phyloP scores from a whole-genome alignment of 2,113 vertebrate genomes.

The Cyanoramphus novaezelandiae region DNA sequence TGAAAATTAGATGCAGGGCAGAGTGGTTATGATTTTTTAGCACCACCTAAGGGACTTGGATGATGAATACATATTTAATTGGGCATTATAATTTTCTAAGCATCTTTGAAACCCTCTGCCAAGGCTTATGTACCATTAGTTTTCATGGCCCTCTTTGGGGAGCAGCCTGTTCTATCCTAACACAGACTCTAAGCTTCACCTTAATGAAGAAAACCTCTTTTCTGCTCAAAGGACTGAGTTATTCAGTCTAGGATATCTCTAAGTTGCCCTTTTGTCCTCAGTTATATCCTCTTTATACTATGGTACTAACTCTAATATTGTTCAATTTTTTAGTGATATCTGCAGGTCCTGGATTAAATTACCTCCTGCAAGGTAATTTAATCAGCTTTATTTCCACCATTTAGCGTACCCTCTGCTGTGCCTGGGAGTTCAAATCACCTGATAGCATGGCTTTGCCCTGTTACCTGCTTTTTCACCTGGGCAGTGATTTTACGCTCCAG shows the following conservation, averaged over 20 bases:
- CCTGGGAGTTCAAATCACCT: not conserved
- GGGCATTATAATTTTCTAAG: not conserved
- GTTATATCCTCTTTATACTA: not conserved
- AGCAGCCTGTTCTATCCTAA: not conserved
- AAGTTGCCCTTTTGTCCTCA: not conserved
- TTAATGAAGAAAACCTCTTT: not conserved
- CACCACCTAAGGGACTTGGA: not conserved
- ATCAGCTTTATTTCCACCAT: not conserved
- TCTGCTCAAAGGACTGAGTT: not conserved
- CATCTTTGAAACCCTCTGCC: not conserved
- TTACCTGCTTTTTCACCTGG: not conserved
- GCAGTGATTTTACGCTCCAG: constrained; percentile 33
- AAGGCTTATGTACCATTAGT: not conserved
- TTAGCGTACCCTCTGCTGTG: not conserved
- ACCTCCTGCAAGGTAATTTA: no score
- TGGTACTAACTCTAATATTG: not conserved
- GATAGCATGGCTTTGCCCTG: not conserved
- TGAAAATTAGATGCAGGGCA: not conserved
- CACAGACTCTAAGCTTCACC: not conserved
- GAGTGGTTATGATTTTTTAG: not conserved
- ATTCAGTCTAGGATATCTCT: not conserved
- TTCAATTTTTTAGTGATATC: not conserved
- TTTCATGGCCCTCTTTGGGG: not conserved
- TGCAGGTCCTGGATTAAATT: not conserved
- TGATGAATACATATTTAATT: not conserved